These are phyloP conservation scores for Allacma fusca DNA, from an alignment of 2,888 invertebrate species.

Conservation along the genomic window DNA sequence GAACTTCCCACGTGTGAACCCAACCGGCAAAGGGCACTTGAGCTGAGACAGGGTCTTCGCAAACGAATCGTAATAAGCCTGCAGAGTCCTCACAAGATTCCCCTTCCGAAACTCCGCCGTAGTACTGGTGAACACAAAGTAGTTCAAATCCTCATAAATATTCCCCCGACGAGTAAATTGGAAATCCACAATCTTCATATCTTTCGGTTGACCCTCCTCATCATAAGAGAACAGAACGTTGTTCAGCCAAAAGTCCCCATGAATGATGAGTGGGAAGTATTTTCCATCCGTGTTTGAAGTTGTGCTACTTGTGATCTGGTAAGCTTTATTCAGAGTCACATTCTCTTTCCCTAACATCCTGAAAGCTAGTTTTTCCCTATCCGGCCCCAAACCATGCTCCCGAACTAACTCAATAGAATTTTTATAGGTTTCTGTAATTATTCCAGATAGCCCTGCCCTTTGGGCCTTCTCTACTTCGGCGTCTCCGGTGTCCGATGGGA, in stretches of 20 bases:
- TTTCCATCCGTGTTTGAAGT: constrained; percentile 34
- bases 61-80: constrained; percentile 50
- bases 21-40: constrained; percentile 40
- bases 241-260: constrained; percentile 56
- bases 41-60: constrained; percentile 38
- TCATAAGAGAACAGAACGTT: constrained; percentile 54
- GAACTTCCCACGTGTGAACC: constrained; percentile 48
- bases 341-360: too few relatives aligned
- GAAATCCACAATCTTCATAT: constrained; percentile 43
- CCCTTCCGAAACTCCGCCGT: constrained; percentile 50
- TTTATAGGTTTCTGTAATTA: not conserved
- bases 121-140: constrained; percentile 54
- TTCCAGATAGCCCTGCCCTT: too few relatives aligned
- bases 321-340: too few relatives aligned
- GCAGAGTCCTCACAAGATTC: constrained; percentile 45
- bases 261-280: constrained; percentile 50
- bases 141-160: constrained; percentile 54
- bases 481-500: constrained; percentile 5
- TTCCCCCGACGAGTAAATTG: constrained; percentile 47
- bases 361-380: too few relatives aligned
- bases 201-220: constrained; percentile 27
- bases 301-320: not conserved
- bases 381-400: constrained; percentile 14
- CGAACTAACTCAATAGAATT: constrained; percentile 3
- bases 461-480: too few relatives aligned